Conservation (phyloP, 2,797 vertebrate species). For the Rousettus madagascariensis region DNA sequence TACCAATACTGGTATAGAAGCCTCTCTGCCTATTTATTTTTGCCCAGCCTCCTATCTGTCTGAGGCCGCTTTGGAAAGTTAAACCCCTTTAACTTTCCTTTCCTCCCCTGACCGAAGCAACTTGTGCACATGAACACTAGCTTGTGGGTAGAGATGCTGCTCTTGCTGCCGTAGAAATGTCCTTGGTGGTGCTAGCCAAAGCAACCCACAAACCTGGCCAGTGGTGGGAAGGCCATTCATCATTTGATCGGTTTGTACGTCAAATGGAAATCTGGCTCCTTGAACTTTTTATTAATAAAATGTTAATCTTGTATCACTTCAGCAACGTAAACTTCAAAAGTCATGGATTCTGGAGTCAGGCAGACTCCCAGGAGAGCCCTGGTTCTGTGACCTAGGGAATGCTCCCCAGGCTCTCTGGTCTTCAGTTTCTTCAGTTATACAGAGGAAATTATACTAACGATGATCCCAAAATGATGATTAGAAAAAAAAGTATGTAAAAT, state of each 20-base stretch:
- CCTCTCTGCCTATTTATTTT: background rate
- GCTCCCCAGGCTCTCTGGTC: background rate
- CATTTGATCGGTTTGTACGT: background rate
- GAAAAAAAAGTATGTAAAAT: background rate
- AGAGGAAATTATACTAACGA: background rate
- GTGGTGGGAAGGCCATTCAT: background rate
- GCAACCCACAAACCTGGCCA: background rate
- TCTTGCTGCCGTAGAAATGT: background rate
- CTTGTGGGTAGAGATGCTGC: background rate
- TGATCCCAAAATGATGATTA: background rate
- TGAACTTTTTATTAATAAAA: conserved; percentile 5
- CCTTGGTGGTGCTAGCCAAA: background rate
- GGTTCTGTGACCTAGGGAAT: background rate
- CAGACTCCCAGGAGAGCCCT: background rate
- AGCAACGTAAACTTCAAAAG: background rate
- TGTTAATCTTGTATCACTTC: background rate
- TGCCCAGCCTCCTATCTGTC: background rate
- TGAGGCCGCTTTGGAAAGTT: background rate
- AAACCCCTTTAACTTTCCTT: background rate
- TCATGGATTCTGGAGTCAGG: background rate
- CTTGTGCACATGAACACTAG: background rate
- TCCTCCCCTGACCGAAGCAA: background rate
- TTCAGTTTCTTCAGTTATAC: background rate
- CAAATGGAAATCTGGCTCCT: background rate
- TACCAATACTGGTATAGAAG: background rate